Conservation (phyloP, 2,888 invertebrate species). For the Cybosia mesomella region DNA sequence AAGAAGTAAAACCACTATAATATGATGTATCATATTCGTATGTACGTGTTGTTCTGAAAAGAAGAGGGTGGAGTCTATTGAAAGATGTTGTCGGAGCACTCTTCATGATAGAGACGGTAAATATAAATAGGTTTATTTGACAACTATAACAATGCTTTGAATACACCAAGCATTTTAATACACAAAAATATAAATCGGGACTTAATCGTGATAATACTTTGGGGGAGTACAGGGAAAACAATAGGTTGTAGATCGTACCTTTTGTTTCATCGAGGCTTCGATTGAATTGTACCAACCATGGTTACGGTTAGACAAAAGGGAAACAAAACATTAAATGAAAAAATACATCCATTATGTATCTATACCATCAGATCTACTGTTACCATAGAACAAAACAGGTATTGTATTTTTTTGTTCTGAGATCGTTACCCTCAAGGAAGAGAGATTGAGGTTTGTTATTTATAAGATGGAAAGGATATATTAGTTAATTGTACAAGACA, state of each 20-base stretch:
- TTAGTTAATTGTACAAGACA: neutral
- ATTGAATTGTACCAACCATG: neutral
- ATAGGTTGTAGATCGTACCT: neutral
- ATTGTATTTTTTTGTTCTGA: neutral
- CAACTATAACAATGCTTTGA: conserved; percentile 4
- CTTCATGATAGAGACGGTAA: neutral
- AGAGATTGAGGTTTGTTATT: neutral
- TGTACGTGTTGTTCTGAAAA: neutral
- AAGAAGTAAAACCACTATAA: neutral
- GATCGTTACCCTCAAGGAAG: neutral
- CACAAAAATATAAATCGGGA: neutral
- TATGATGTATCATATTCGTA: neutral
- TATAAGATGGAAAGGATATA: neutral
- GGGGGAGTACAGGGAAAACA: neutral
- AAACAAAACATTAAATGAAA: neutral
- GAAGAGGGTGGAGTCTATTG: neutral
- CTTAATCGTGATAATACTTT: neutral
- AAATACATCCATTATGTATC: neutral
- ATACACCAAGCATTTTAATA: neutral
- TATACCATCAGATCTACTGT: neutral
- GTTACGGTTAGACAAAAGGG: neutral
- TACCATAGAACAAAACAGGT: neutral
- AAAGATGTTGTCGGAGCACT: neutral
- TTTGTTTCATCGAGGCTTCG: neutral
- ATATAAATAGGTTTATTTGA: neutral